phyloP scores from a whole-genome alignment of 2,797 vertebrate species.

The Lates japonicus region DNA sequence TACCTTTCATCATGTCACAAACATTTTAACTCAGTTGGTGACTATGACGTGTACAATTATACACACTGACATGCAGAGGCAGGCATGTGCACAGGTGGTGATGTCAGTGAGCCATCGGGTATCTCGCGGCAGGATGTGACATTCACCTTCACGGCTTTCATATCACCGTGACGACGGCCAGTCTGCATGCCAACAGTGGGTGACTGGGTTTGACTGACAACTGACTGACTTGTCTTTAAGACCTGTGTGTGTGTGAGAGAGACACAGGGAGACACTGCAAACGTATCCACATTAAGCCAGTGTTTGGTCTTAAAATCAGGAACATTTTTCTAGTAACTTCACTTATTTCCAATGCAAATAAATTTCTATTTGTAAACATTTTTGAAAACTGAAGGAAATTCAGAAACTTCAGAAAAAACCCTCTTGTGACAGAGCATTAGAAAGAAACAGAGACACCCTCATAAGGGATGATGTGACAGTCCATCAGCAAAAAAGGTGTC shows the following conservation, averaged over 20 bases:
- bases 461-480: slow-evolving; percentile 46
- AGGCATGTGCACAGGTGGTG: slow-evolving; percentile 21
- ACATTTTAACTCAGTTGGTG: background rate
- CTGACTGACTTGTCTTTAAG: slow-evolving; percentile 40
- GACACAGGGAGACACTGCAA: background rate
- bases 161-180: slow-evolving; percentile 56
- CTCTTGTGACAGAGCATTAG: background rate
- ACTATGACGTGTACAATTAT: slow-evolving; percentile 27
- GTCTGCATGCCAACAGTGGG: slow-evolving; percentile 64
- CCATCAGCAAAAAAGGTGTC: slow-evolving; percentile 61
- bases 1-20: background rate
- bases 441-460: slow-evolving; percentile 9
- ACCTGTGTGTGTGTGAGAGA: slow-evolving; percentile 13
- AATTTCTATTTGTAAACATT: too few species aligned
- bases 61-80: slow-evolving; percentile 27
- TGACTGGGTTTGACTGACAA: slow-evolving; percentile 62
- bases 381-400: background rate
- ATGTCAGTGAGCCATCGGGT: slow-evolving; percentile 60
- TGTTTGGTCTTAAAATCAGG: background rate
- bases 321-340: background rate
- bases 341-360: too few species aligned
- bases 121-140: slow-evolving; percentile 61
- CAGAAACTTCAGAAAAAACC: too few species aligned
- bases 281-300: background rate
- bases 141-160: slow-evolving; percentile 63